These are phyloP conservation scores for Lates calcarifer DNA, from an alignment of 2,113 vertebrate species.

Conservation along the genomic window DNA sequence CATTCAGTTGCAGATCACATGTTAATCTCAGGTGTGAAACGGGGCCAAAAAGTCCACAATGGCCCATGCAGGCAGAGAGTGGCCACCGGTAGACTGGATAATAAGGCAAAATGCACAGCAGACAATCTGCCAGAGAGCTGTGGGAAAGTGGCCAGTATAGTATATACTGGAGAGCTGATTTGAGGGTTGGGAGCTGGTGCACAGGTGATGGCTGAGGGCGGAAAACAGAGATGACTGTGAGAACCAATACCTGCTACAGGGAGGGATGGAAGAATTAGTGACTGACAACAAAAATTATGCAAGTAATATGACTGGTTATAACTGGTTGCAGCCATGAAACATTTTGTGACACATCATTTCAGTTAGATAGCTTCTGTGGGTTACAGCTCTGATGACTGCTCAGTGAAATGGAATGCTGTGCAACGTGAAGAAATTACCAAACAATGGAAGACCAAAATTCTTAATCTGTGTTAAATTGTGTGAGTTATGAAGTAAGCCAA, in stretches of 20 bases:
- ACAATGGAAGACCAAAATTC: neutral
- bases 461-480: neutral
- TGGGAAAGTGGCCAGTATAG: neutral
- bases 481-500: neutral
- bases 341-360: neutral
- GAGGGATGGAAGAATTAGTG: neutral
- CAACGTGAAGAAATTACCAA: neutral
- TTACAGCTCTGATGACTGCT: neutral
- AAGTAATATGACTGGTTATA: neutral
- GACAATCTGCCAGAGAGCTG: neutral
- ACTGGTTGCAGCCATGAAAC: neutral
- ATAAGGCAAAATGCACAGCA: neutral
- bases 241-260: neutral
- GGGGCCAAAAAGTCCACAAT: neutral
- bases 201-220: neutral
- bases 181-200: neutral
- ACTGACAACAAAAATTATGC: neutral
- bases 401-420: neutral
- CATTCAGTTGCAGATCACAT: neutral
- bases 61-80: neutral
- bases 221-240: neutral
- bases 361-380: neutral
- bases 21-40: neutral
- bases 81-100: neutral
- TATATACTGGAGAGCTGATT: conserved; percentile 1